These are phyloP conservation scores for Fregetta grallaria DNA, from an alignment of 2,113 vertebrate species.

Conservation along the genomic window DNA sequence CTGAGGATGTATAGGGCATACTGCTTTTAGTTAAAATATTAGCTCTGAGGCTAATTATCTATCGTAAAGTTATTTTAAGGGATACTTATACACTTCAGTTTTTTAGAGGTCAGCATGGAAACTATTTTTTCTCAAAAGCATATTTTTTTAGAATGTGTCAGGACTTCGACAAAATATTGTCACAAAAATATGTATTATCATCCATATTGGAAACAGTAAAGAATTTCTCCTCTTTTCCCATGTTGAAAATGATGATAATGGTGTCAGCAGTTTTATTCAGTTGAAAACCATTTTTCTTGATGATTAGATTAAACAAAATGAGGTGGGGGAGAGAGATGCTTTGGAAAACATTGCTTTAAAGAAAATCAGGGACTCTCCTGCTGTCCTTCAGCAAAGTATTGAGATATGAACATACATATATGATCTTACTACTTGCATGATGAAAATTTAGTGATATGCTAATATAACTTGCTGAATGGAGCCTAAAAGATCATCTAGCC, in stretches of 20 bases:
- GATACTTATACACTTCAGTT: not conserved
- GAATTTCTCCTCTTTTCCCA: not conserved
- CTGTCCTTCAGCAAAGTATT: not conserved
- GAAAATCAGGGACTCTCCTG: not conserved
- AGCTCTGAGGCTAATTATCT: not conserved
- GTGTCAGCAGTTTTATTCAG: slow-evolving; percentile 40
- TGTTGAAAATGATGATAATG: not conserved
- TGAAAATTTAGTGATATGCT: not conserved
- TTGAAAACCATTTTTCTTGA: slow-evolving; percentile 47
- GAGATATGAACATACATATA: not conserved
- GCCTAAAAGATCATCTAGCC: not conserved
- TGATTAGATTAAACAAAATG: slow-evolving; percentile 42
- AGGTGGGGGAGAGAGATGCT: not conserved
- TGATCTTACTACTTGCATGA: not conserved
- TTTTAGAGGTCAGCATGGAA: not conserved
- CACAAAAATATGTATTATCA: not conserved
- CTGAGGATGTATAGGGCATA: not conserved
- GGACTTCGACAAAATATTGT: not conserved
- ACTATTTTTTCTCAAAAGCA: not conserved
- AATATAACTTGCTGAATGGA: not conserved
- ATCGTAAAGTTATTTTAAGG: not conserved
- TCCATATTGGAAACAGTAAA: slow-evolving; percentile 52
- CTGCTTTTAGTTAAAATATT: not conserved
- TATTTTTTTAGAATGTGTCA: not conserved
- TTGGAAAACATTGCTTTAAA: slow-evolving; percentile 21